Base-by-base conservation (phyloP, 2,797 vertebrate species). In the Bovichtus variegatus region DNA sequence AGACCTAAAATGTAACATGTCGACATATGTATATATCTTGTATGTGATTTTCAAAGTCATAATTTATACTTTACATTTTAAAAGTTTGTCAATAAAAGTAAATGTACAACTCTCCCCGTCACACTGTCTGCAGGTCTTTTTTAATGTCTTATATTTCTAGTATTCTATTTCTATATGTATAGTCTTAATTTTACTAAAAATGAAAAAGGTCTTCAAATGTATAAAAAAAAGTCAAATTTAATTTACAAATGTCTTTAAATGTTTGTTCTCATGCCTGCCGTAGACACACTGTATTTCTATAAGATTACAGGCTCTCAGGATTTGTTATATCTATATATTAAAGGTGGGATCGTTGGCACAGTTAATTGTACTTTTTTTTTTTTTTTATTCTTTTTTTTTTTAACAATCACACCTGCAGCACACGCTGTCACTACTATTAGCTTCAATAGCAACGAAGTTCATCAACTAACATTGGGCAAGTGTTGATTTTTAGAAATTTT, bases 81-180 rank as follows among this genome's bases (percentile, higher is more conserved):
- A 13, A 38, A 3, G 18, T 59, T 8, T 63, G 51, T 41, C 41
- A 84, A 78, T 84, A 81, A 84, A 84, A 58, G 4, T 34, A 15
- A 27, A 21, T 38, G 16, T 40, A 4, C 10, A 25, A 16, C 31
- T 12, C 13, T 1, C n/a, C n/a, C n/a, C n/a, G 3, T 38, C 9
- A 18, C 16, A 27, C 21, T 9, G 9, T 43, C 40, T 34, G 25
- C 27, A 54, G 38, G 4, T 51, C 47, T n/a, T n/a, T n/a, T n/a
- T n/a, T n/a, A n/a, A n/a, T n/a, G n/a, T n/a, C n/a, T n/a, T n/a
- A n/a, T n/a, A n/a, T n/a, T n/a, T n/a, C n/a, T n/a, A n/a, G n/a
- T n/a, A n/a, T n/a, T n/a, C n/a, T n/a, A n/a, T n/a, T n/a, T n/a
- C n/a, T n/a, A n/a, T n/a, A n/a, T n/a, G n/a, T n/a, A n/a, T n/a